Percentiles rank a stretch among this genome's conserved stretches.
These are phyloP conservation scores for Euspilapteryx auroguttella DNA, from an alignment of 2,888 invertebrate species.

Conservation along the genomic window DNA sequence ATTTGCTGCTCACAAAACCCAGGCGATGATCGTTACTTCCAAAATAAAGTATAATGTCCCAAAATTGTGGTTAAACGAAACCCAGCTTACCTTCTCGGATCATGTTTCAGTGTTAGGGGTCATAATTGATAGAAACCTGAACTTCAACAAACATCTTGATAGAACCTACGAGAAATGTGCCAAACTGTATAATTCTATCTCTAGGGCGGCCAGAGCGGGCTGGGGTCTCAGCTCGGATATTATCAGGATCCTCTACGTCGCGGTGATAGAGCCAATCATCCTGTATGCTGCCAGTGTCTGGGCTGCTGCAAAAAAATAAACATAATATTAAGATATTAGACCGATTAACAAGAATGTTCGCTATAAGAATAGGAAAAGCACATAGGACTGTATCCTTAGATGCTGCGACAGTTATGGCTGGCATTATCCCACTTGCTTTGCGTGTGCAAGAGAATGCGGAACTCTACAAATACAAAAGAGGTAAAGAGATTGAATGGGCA, in stretches of 20 bases:
- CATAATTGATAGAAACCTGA: conserved; percentile 2
- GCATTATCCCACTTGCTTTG: neutral
- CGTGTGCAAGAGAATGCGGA: neutral
- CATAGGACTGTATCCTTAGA: too few relatives aligned
- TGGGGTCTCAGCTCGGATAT: conserved; percentile 2
- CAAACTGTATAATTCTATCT: neutral
- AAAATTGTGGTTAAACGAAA: neutral
- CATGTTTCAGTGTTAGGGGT: conserved; percentile 1
- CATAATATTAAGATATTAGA: too few relatives aligned
- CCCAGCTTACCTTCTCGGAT: neutral
- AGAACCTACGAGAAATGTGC: conserved; percentile 1
- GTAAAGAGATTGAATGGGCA: neutral
- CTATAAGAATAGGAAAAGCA: too few relatives aligned
- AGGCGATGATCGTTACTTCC: conserved; percentile 1
- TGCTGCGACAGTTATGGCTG: neutral
- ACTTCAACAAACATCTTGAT: neutral
- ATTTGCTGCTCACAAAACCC: conserved; percentile 2
- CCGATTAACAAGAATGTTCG: too few relatives aligned
- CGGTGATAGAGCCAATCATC: conserved; percentile 1
- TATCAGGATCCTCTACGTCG: neutral
- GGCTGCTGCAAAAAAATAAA: too few relatives aligned
- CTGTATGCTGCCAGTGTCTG: conserved; percentile 3
- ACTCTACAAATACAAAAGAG: neutral
- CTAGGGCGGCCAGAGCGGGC: neutral
- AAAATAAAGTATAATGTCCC: conserved; percentile 3